Base-by-base conservation (phyloP, 1,140 invertebrate species). In the Papilio glaucus region DNA sequence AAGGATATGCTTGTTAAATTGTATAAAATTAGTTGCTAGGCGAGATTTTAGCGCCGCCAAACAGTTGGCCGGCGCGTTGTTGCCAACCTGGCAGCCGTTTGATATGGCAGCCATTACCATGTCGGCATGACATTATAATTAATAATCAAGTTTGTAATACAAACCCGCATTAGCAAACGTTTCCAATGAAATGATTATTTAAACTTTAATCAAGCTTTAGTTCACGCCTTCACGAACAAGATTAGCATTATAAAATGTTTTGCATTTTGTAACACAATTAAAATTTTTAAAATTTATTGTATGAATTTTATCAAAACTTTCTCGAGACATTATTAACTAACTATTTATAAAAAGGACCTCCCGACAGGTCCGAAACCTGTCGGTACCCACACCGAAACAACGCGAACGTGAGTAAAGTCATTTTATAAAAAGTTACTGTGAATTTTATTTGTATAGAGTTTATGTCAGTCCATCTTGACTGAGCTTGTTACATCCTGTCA, bases 71-170 rank as follows among this genome's bases (percentile, higher is more conserved):
- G 49, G 49, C 49, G 49, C 49, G 49, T 24, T 53, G 49, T 53
- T 53, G 9, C 49, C 49, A 53, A 49, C 15, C 15, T 18, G 49
- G 21, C 49, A 53, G 18, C n/a, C n/a, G n/a, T 53, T 53, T 7
- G 18, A 53, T 53, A 18, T 53, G 18, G 45, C 49, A 33, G 29
- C 29, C 18, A 53, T 53, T 53, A 53, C 49, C 49, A 24, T 53
- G 49, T 53, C 21, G 49, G 49, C 49, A 24, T 21, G 21, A 53
- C 49, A 53, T 53, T 53, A 26, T 53, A 53, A 53, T 53, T 53
- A 53, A 53, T 53, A 53, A 53, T 53, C 49, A 53, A 53, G 49
- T 53, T 53, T 53, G 49, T 53, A 53, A n/a, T 45, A 45, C 45
- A 53, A 53, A 9, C 21, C 8, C 18, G 21, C 21, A 53, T 53